Evolutionary conservation across 2,113 vertebrate species (phyloP).

Genomic region (Papio anubis): DNA sequence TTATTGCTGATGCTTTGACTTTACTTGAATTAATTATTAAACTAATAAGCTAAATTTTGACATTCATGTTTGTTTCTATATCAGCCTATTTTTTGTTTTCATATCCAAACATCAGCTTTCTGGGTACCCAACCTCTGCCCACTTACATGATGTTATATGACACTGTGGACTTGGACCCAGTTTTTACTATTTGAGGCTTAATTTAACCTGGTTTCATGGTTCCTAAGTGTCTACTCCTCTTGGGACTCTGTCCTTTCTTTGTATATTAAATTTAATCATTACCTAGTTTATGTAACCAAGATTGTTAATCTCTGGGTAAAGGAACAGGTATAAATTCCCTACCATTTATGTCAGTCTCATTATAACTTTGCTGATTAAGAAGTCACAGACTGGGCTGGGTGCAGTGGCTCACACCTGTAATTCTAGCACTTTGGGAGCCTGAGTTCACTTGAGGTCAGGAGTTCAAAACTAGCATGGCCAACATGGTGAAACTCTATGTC

Average conservation of each 20-base stretch:
- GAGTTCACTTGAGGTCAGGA: no score
- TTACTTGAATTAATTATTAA: not conserved
- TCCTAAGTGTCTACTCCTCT: not conserved
- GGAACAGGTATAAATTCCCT: not conserved
- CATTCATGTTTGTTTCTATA: not conserved
- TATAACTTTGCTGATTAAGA: not conserved
- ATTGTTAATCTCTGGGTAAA: not conserved
- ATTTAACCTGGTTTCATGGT: not conserved
- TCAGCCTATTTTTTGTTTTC: not conserved
- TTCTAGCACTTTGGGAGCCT: no score
- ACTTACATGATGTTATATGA: not conserved
- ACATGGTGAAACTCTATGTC: no score
- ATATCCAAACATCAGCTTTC: not conserved
- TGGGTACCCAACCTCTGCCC: not conserved
- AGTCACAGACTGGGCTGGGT: not conserved
- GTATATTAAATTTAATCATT: not conserved
- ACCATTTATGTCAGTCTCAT: not conserved
- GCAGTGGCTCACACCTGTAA: no score
- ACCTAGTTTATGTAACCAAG: not conserved
- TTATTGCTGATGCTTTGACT: not conserved
- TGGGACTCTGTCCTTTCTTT: fast-evolving
- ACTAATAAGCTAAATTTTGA: not conserved
- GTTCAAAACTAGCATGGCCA: no score
- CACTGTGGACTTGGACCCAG: fast-evolving
- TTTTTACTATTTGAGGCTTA: not conserved